Evolutionary conservation across 2,797 vertebrate species (phyloP), one percentile per base, ranked within the genome.

Genomic region (Falco columbarius): DNA sequence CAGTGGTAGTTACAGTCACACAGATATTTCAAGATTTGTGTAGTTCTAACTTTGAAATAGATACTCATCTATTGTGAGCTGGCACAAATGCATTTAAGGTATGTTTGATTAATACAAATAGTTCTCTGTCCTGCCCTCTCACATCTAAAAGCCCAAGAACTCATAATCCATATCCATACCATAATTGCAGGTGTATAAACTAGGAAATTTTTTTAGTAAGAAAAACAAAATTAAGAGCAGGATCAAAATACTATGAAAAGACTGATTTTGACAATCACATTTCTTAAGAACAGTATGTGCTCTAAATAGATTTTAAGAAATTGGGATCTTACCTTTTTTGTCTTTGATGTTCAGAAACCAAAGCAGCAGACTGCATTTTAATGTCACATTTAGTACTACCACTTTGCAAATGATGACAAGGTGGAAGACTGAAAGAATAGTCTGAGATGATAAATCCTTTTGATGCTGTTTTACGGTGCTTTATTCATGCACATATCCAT

Each of bases 321-420:
- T 19, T 68, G 24, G 27, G 16, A 32, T 62, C 92, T 96, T 97
- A 97, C 97, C 97, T 96, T 94, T 81, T 89, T 63, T 44, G 83
- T 58, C 44, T 49, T 65, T 49, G 82, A 18, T 29, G 32, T n/a
- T 91, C 51, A 55, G 74, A 71, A 92, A 49, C 23, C 6, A 6
- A 62, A 67, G 47, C 5, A 0, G 70, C 84, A 68, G 81, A 46
- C 51, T 91, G 94, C 59, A 88, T 94, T 76, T 75, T 79, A 56
- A 51, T 77, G 74, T 84, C 90, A 44, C 86, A 29, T 61, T 77
- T 87, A 70, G 67, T 74, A 30, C 32, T 32, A 36, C 44, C 47
- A 32, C 92, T 42, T 93, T 73, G 38, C 58, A 72, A 93, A 6
- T 34, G 62, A 29, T 2, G 13, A 24, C 23, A 27, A 26, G 27